A percentile compares a stretch with the other conserved stretches of the same genome.
phyloP scores from a whole-genome alignment of 2,888 invertebrate species.

The Lepetodrilus schrolli region DNA sequence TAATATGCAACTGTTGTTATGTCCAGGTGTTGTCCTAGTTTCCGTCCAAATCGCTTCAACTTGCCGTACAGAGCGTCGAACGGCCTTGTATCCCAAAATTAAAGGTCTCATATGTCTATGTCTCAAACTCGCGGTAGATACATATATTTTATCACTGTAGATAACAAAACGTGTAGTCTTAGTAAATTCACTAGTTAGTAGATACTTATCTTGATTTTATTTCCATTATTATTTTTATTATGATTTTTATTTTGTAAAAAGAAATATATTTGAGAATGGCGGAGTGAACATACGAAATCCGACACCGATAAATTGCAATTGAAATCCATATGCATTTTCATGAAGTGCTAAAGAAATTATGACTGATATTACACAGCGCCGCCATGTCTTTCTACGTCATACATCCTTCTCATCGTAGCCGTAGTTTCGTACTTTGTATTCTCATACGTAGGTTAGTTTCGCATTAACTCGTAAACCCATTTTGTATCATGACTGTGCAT shows the following conservation, averaged over 20 bases:
- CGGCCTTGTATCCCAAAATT: background rate
- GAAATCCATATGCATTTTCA: constrained; percentile 8
- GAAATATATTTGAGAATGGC: background rate
- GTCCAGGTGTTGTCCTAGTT: constrained; percentile 24
- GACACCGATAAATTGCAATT: background rate
- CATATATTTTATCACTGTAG: background rate
- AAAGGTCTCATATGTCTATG: constrained; percentile 20
- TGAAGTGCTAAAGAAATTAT: background rate
- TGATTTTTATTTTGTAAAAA: background rate
- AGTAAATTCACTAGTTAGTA: background rate
- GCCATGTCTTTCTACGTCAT: constrained; percentile 27
- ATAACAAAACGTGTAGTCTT: constrained; percentile 11
- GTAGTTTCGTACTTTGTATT: constrained; percentile 21
- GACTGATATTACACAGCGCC: constrained; percentile 1
- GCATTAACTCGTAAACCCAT: background rate
- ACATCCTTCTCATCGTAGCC: background rate
- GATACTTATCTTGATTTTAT: background rate
- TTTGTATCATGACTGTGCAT: background rate
- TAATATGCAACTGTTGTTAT: constrained; percentile 21
- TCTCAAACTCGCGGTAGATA: constrained; percentile 15
- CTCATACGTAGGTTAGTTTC: no score
- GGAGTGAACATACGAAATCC: background rate
- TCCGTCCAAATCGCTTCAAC: constrained; percentile 35
- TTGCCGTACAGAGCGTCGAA: constrained; percentile 31
- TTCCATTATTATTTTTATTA: background rate